A percentile compares a stretch with the other conserved stretches of the same genome.
phyloP scores from a whole-genome alignment of 30 jellyfish, hydroid and myxozoan genomes.

The Hydra vulgaris region DNA sequence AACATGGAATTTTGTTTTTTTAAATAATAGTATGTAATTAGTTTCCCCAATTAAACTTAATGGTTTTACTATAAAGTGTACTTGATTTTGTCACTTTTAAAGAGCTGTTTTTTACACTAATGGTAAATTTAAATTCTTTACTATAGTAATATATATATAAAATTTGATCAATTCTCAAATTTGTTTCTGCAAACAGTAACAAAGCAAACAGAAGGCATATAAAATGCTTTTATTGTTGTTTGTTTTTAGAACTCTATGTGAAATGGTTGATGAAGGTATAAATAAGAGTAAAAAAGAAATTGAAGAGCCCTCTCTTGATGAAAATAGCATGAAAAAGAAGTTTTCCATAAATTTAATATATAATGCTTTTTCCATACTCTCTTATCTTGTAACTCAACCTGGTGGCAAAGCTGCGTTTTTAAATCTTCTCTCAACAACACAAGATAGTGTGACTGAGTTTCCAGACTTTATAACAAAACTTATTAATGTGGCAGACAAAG shows the following conservation, averaged over 20 bases:
- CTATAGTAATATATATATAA: too few species aligned
- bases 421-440: conserved; percentile 29
- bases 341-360: neutral
- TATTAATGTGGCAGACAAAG: conserved; percentile 15
- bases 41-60: too few species aligned
- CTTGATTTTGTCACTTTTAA: too few species aligned
- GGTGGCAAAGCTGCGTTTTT: conserved; percentile 82
- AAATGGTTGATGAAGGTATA: conserved; percentile 32
- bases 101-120: too few species aligned
- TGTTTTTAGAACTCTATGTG: conserved; percentile 18
- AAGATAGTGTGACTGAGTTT: conserved; percentile 16
- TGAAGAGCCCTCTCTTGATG: conserved; percentile 13
- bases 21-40: too few species aligned
- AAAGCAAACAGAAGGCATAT: too few species aligned
- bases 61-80: too few species aligned
- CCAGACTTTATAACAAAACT: conserved; percentile 20
- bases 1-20: too few species aligned
- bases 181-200: too few species aligned
- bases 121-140: too few species aligned
- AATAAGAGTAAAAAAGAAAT: conserved; percentile 8
- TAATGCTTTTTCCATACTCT: conserved; percentile 40
- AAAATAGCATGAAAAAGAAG: neutral
- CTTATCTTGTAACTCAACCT: conserved; percentile 78
- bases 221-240: neutral
- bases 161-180: too few species aligned